Evolutionary conservation across 2,888 invertebrate genomes (phyloP).

Genomic region (Dioctria linearis): DNA sequence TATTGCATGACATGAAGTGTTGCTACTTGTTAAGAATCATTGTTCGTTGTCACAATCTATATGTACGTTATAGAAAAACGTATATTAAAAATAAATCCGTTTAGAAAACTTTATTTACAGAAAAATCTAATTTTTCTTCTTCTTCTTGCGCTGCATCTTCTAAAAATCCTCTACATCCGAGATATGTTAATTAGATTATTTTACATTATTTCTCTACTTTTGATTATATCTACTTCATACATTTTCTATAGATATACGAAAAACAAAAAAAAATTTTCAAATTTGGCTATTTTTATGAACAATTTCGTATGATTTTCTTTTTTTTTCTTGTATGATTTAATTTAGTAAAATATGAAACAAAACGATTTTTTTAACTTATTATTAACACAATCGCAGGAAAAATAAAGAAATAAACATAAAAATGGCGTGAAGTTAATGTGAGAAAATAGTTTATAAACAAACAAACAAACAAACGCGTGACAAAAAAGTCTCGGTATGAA

Average conservation of each 20-base stretch:
- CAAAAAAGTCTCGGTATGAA: background rate
- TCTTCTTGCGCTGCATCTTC: background rate
- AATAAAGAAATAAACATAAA: background rate
- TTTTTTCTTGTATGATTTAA: too few relatives aligned
- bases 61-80: background rate
- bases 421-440: background rate
- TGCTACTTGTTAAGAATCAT: too few relatives aligned
- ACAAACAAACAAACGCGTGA: constrained; percentile 26
- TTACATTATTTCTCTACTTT: background rate
- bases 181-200: constrained; percentile 32
- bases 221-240: too few relatives aligned
- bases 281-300: background rate
- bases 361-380: background rate
- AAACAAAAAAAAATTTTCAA: too few relatives aligned
- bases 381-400: background rate
- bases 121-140: constrained; percentile 1
- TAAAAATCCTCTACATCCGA: constrained; percentile 36
- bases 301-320: too few relatives aligned
- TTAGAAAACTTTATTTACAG: constrained; percentile 49
- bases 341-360: too few relatives aligned
- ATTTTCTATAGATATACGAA: too few relatives aligned
- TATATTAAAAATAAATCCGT: constrained; percentile 35
- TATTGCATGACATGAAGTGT: too few relatives aligned
- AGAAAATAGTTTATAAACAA: background rate
- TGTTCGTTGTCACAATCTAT: too few relatives aligned